Conservation (phyloP, 2,113 vertebrate species). For the Sphyrna mokarran region DNA sequence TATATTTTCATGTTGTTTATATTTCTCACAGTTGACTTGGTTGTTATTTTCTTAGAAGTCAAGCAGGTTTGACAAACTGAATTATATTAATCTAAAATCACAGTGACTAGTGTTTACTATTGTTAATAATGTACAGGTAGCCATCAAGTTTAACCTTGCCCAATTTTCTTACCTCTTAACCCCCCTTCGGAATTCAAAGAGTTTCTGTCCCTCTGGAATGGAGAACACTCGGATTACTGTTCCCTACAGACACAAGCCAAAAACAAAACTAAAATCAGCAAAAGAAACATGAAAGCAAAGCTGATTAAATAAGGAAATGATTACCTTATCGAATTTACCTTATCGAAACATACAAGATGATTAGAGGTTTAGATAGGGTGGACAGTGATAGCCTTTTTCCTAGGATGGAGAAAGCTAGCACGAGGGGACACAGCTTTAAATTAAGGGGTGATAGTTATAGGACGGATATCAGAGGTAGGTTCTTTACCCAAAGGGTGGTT, state of each 20-base stretch:
- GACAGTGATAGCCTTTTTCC: too few relatives aligned
- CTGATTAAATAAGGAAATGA: background rate
- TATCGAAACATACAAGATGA: too few relatives aligned
- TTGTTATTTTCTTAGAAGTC: background rate
- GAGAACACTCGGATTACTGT: slow-evolving; percentile 97
- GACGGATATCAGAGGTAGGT: too few relatives aligned
- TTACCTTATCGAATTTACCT: too few relatives aligned
- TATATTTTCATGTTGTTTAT: background rate
- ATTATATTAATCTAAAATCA: background rate
- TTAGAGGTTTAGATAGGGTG: too few relatives aligned
- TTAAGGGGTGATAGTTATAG: too few relatives aligned
- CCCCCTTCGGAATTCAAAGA: slow-evolving; percentile 95
- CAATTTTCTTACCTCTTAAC: slow-evolving; percentile 76
- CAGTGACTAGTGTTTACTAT: background rate
- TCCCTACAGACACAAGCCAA: slow-evolving; percentile 60
- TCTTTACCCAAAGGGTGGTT: too few relatives aligned
- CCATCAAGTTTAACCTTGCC: background rate
- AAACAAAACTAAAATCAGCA: background rate
- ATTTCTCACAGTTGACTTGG: background rate
- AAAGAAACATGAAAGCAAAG: background rate
- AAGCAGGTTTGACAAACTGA: background rate
- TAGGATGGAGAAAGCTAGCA: too few relatives aligned
- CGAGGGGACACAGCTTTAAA: too few relatives aligned
- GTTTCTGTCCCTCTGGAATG: slow-evolving; percentile 96
- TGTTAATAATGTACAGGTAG: background rate